Conservation (phyloP, 2,888 invertebrate genomes). For the Syrphus vitripennis region DNA sequence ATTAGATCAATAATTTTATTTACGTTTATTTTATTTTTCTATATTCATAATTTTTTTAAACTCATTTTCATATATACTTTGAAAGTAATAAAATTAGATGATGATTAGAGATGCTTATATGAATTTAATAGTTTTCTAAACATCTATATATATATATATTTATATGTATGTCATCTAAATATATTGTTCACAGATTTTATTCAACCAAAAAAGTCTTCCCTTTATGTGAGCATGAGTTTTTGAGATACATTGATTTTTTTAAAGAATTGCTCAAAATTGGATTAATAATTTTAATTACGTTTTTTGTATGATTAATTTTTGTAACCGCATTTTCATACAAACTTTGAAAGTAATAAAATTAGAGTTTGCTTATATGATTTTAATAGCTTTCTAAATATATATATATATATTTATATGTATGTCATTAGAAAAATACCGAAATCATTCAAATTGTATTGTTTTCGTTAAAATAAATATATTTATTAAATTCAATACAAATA, state of each 20-base stretch:
- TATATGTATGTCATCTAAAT: no score
- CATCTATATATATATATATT: no score
- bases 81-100: not conserved
- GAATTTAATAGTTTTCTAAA: no score
- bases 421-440: no score
- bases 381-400: no score
- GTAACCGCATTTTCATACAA: slow-evolving; percentile 24
- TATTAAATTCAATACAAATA: no score
- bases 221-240: slow-evolving; percentile 19
- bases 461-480: no score
- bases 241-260: not conserved
- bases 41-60: slow-evolving; percentile 28
- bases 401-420: no score
- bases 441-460: no score
- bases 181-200: not conserved
- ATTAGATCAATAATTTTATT: not conserved
- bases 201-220: slow-evolving; percentile 17
- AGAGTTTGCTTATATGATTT: not conserved
- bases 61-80: slow-evolving; percentile 22
- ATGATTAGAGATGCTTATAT: not conserved
- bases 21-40: not conserved
- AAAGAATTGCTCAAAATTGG: not conserved
- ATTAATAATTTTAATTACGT: not conserved
- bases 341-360: slow-evolving; percentile 4
- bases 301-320: slow-evolving; percentile 7